Evolutionary conservation across 2,888 invertebrate species (phyloP).

Genomic region (Erpobdella octoculata): DNA sequence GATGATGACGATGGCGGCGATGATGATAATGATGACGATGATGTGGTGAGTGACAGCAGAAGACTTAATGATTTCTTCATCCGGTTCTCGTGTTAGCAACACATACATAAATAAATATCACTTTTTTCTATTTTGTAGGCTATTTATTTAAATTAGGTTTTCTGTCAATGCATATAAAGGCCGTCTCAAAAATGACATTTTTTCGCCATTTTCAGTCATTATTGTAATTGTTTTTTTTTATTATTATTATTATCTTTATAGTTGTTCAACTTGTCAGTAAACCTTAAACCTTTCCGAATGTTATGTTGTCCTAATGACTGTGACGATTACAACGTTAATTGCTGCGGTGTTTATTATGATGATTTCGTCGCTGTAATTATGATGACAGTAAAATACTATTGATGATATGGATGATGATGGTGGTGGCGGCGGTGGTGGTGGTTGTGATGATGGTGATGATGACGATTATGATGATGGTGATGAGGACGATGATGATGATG

Average conservation of each 20-base stretch:
- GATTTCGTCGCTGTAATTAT: background rate
- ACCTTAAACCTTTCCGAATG: too few relatives aligned
- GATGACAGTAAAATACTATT: background rate
- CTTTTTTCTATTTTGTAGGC: too few relatives aligned
- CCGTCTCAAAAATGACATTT: background rate
- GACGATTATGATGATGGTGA: too few relatives aligned
- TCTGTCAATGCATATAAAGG: too few relatives aligned
- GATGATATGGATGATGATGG: background rate
- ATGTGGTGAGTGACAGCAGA: background rate
- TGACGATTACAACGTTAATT: background rate
- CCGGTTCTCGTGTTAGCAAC: too few relatives aligned
- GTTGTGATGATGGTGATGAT: background rate
- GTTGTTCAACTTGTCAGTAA: too few relatives aligned
- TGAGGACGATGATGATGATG: too few relatives aligned
- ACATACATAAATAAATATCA: too few relatives aligned
- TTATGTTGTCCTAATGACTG: too few relatives aligned
- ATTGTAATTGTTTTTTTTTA: background rate
- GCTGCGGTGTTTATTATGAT: background rate
- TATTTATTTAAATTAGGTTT: too few relatives aligned
- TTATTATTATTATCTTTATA: too few relatives aligned
- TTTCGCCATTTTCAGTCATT: background rate
- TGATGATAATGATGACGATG: conserved; percentile 3
- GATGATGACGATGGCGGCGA: background rate
- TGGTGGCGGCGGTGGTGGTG: background rate
- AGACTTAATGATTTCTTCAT: too few relatives aligned